Base-by-base conservation (phyloP, 2,888 invertebrate species). In the Romanomermis culicivorax region DNA sequence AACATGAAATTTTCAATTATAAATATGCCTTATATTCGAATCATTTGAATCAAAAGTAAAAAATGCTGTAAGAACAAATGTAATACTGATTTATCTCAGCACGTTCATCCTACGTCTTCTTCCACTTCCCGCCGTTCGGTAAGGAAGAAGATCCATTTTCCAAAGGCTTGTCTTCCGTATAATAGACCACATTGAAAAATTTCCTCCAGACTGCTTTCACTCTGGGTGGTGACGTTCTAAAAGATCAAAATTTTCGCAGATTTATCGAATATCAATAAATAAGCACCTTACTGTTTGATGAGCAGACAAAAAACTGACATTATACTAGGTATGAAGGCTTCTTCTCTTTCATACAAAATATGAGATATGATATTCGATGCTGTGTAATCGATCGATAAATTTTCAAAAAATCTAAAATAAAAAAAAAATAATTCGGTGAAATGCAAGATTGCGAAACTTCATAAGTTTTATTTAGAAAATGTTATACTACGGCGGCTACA, bases 361-460 rank as follows among this genome's bases (percentile, higher is more conserved):
- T 64, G 63, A 29, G 66, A 64, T n/a, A 66, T 61, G 57, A 64
- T 63, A 43, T 61, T 53, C 1, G 56, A 55, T 1, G 64, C 59
- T 43, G 65, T 64, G 4, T 65, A 60, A 23, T 64, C 60, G 11
- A 63, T 56, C 29, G 65, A 64, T 66, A 66, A 64, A 57, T 66
- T 66, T 17, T 65, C 64, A 36, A n/a, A n/a, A n/a, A n/a, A n/a
- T n/a, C n/a, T n/a, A n/a, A n/a, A n/a, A n/a, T n/a, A n/a, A n/a
- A n/a, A 66, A 61, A 23, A 47, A 26, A 49, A 49, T 4, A 49
- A 29, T 23, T 20, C 47, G 4, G 23, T 23, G 11, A 20, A 23
- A 11, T 45, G 47, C 14, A 17, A 45, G n/a, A 7, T 23, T 45
- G 47, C 11, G 11, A 11, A 45, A 45, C 17, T 45, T 4, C 47